Conservation (phyloP, 1,140 invertebrate genomes). For the Ceratitis capitata region DNA sequence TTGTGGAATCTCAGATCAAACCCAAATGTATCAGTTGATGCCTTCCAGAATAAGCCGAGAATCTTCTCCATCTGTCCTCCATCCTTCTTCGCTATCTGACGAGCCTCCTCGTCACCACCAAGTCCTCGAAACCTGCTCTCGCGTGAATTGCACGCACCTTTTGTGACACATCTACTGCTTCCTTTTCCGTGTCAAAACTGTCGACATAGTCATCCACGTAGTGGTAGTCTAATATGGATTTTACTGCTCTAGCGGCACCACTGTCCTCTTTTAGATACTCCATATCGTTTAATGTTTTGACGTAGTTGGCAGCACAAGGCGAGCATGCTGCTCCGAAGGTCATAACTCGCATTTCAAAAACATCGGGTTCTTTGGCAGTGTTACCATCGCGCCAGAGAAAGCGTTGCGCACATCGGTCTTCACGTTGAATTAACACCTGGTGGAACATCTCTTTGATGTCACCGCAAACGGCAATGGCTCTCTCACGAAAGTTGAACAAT, state of each 20-base stretch:
- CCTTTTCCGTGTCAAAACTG: background rate
- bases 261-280: background rate
- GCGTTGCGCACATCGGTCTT: background rate
- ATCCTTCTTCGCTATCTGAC: too few relatives aligned
- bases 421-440: background rate
- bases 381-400: too few relatives aligned
- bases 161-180: background rate
- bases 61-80: too few relatives aligned
- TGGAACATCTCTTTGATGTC: background rate
- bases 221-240: background rate
- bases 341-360: background rate
- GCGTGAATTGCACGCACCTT: background rate
- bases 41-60: background rate
- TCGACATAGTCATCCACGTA: background rate
- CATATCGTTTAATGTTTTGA: background rate
- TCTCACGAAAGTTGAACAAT: too few relatives aligned
- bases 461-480: too few relatives aligned
- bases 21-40: background rate
- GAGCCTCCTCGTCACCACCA: too few relatives aligned
- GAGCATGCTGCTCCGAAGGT: background rate
- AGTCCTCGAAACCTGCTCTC: too few relatives aligned
- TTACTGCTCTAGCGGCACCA: background rate
- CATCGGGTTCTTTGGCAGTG: too few relatives aligned
- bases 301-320: background rate
- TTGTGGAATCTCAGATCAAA: background rate